Percentiles rank a stretch among this genome's conserved stretches.
phyloP scores from a whole-genome alignment of 2,888 invertebrate genomes.

The Beris morrisii region DNA sequence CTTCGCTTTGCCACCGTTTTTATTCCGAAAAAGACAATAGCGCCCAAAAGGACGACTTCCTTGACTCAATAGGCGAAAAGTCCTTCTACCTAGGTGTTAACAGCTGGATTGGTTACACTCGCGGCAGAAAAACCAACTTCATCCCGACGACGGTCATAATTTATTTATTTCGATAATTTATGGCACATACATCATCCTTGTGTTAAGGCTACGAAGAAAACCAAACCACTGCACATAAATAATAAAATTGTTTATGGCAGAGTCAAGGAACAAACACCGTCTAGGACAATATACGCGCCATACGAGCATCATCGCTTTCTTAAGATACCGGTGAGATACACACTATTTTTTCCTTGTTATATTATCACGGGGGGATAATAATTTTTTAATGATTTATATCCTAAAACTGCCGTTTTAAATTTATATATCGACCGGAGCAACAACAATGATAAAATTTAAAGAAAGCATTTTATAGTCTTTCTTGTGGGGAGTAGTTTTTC shows the following conservation, averaged over 20 bases:
- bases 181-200: slow-evolving; percentile 51
- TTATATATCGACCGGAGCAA: no score
- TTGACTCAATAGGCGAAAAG: not conserved
- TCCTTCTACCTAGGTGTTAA: slow-evolving; percentile 7
- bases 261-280: no score
- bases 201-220: slow-evolving; percentile 11
- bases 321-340: not conserved
- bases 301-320: no score
- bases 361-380: slow-evolving; percentile 22
- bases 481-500: no score
- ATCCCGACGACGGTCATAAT: slow-evolving; percentile 45
- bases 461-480: no score
- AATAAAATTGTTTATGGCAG: slow-evolving; percentile 30
- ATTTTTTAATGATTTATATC: slow-evolving; percentile 31
- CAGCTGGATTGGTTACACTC: slow-evolving; percentile 13
- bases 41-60: not conserved
- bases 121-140: not conserved
- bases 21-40: not conserved
- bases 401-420: not conserved
- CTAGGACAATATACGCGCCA: slow-evolving; percentile 13
- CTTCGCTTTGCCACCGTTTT: not conserved
- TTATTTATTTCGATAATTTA: slow-evolving; percentile 55
- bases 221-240: slow-evolving; percentile 25
- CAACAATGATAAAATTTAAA: no score
- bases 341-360: slow-evolving; percentile 28